Percentiles rank a stretch among this genome's conserved stretches.
These are phyloP conservation scores for Sesamia nonagrioides DNA, from an alignment of 1,140 invertebrate genomes.

Conservation along the genomic window DNA sequence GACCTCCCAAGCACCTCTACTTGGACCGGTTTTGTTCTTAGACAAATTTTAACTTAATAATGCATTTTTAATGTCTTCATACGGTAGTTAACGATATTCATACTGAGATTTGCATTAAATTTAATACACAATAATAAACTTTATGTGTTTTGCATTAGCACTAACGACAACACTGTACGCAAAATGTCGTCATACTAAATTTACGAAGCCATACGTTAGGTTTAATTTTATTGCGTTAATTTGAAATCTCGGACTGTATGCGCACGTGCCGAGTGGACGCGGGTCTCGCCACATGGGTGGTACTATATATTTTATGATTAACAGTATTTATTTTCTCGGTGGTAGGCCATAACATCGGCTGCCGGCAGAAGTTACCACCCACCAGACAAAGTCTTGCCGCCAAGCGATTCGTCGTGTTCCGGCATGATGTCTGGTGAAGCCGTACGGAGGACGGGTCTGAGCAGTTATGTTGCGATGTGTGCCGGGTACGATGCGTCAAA, in stretches of 20 bases:
- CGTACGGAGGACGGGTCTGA: too few relatives aligned
- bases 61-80: neutral
- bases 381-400: too few relatives aligned
- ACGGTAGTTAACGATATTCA: neutral
- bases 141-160: conserved; percentile 38
- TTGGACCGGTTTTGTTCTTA: too few relatives aligned
- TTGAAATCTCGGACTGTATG: conserved; percentile 53
- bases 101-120: neutral
- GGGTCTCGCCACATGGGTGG: conserved; percentile 45
- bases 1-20: too few relatives aligned
- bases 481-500: too few relatives aligned
- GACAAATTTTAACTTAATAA: too few relatives aligned
- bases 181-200: conserved; percentile 51
- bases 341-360: too few relatives aligned
- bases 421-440: too few relatives aligned
- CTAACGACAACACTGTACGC: neutral
- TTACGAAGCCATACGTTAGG: conserved; percentile 60
- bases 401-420: too few relatives aligned
- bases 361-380: too few relatives aligned
- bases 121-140: conserved; percentile 5
- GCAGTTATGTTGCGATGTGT: too few relatives aligned
- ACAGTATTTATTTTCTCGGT: too few relatives aligned
- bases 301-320: neutral
- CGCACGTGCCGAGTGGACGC: conserved; percentile 54
- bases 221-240: conserved; percentile 67